Evolutionary conservation across 2,888 invertebrate species (phyloP).

Genomic region (Apocheima hispidaria): DNA sequence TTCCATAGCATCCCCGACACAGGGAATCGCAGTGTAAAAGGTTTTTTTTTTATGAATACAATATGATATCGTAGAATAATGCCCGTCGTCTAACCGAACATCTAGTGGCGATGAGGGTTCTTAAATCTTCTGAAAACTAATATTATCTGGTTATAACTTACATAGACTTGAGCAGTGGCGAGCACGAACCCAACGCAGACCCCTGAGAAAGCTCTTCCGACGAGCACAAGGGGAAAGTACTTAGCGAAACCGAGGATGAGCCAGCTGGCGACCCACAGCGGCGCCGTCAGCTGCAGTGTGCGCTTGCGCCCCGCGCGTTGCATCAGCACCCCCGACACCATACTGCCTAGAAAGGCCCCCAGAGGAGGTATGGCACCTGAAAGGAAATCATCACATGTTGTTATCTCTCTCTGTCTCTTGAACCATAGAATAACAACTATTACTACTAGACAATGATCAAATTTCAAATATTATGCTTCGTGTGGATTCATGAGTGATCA

Average conservation of each 20-base stretch:
- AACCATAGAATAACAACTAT: too few relatives aligned
- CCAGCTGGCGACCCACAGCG: slow-evolving; percentile 85
- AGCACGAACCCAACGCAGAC: slow-evolving; percentile 86
- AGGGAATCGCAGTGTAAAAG: too few relatives aligned
- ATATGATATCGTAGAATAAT: too few relatives aligned
- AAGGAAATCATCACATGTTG: slow-evolving; percentile 20
- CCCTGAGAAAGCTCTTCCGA: slow-evolving; percentile 86
- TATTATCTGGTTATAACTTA: slow-evolving; percentile 62
- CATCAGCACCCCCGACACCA: slow-evolving; percentile 83
- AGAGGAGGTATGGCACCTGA: slow-evolving; percentile 85
- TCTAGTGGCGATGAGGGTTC: too few relatives aligned
- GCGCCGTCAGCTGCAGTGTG: slow-evolving; percentile 79
- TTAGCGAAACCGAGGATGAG: slow-evolving; percentile 82
- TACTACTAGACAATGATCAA: too few relatives aligned
- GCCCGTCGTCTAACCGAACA: too few relatives aligned
- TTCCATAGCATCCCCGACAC: too few relatives aligned
- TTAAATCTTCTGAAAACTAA: too few relatives aligned
- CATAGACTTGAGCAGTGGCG: slow-evolving; percentile 88
- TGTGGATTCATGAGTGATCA: too few relatives aligned
- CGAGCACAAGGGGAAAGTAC: slow-evolving; percentile 74
- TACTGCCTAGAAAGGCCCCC: slow-evolving; percentile 85
- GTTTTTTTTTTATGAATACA: too few relatives aligned
- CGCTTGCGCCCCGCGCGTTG: slow-evolving; percentile 83
- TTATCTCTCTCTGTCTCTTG: neutral
- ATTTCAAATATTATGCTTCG: too few relatives aligned